Conservation (phyloP, 2,888 invertebrate genomes). For the Lochmaea crataegi region DNA sequence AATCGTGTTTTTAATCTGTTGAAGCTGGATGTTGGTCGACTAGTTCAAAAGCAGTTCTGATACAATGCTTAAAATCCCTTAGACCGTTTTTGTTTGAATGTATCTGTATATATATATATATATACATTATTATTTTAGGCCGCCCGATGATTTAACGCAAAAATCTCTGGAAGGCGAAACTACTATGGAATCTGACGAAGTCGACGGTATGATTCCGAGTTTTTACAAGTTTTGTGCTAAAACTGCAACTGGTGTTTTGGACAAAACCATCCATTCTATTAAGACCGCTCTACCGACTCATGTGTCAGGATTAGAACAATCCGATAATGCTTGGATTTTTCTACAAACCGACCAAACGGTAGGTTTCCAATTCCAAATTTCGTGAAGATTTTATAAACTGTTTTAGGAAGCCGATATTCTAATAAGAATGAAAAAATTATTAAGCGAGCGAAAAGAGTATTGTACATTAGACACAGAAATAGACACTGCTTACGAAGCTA, state of each 20-base stretch:
- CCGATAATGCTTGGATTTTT: constrained; percentile 65
- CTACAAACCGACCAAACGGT: constrained; percentile 63
- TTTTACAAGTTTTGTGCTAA: constrained; percentile 76
- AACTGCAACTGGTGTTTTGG: constrained; percentile 82
- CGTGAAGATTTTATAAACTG: constrained; percentile 1
- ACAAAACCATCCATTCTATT: constrained; percentile 76
- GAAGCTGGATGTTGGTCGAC: no score
- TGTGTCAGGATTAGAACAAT: constrained; percentile 62
- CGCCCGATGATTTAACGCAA: constrained; percentile 52
- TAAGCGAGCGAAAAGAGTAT: constrained; percentile 69
- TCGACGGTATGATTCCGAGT: constrained; percentile 63
- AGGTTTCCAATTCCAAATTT: constrained; percentile 40
- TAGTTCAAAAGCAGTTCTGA: no score
- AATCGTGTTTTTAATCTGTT: no score
- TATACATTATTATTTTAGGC: constrained; percentile 42
- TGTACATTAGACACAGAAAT: constrained; percentile 65
- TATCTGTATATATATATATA: no score
- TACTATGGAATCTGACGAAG: constrained; percentile 51
- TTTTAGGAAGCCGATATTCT: constrained; percentile 64
- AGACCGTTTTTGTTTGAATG: no score
- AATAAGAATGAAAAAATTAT: constrained; percentile 67
- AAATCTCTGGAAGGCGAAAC: constrained; percentile 45
- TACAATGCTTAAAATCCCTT: no score
- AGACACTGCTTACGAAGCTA: constrained; percentile 72
- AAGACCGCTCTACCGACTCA: constrained; percentile 76